Evolutionary conservation across 1,140 invertebrate species (phyloP), one percentile per base, ranked within the genome.

Genomic region (Bombus difficillimus): DNA sequence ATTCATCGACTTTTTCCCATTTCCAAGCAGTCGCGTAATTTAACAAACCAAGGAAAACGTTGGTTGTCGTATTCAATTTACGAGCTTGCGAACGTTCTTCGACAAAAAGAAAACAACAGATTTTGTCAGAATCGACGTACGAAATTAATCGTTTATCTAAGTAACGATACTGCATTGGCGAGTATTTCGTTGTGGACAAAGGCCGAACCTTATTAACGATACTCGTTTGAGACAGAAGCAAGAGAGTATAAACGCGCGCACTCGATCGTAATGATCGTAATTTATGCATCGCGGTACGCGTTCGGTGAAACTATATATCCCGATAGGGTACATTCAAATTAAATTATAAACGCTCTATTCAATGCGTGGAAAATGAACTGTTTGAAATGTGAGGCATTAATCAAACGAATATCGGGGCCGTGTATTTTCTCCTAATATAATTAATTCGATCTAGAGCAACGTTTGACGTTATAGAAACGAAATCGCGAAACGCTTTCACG

Each of bases 301-400:
- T 73, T 41, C 39, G 15, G 12, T 4, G 68, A 59, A 81, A 62
- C 69, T 47, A 62, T 59, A 62, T 59, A 18, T 59, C 4, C 39
- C 69, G 47, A 53, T 57, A 18, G 43, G 43, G 43, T 53, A n/a
- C 37, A 25, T 37, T 32, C 22, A 18, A 53, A 69, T 53, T 68
- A 43, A 83, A 83, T 77, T 77, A 53, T 77, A 77, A 57, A 25
- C 28, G 76, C 32, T 15, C 15, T 34, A 37, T 28, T 25, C 73
- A n/a, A 9, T n/a, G 4, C 12, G 43, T 6, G 25, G 41, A 77
- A 75, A 75, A 77, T 68, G 34, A 77, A 83, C 62, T 34, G 25
- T 34, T 41, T 22, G 18, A 34, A 37, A 39, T 22, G 9, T 43
- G 39, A 68, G 34, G 15, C 37, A 41, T 76, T 76, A 57, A 83